Evolutionary conservation across 1,140 invertebrate genomes (phyloP), one percentile per base, ranked within the genome.

Genomic region (Scaptomyza graminum): DNA sequence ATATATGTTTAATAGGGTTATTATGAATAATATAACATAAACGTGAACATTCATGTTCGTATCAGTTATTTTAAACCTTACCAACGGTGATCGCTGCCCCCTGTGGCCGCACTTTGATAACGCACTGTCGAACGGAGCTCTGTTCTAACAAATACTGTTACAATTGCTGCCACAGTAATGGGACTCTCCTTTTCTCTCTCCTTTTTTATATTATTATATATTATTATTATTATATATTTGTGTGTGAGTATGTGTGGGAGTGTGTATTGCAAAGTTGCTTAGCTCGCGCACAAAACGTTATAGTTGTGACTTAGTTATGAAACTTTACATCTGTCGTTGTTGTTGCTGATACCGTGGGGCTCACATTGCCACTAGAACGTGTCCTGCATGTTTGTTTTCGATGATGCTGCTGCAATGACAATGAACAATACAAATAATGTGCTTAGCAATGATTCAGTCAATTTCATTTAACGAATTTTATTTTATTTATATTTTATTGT

Each of bases 401-500:
- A 13, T 3, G 28, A 34, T 2, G 41, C 64, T 2, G 41, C 64
- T 54, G 65, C 65, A 68, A 67, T 46, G 25, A 16, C 5, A 37
- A 9, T 34, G 31, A 16, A 25, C 0, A 39, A 15, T 37, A 43
- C 49, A 16, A 13, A 8, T 34, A 44, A 69, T 51, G 22, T 18
- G 18, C 8, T 47, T 15, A 54, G 8, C 22, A 22, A 31, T 6
- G 50, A 41, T n/a, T 3, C 22, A 25, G 60, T 18, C 5, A 47
- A 62, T 25, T 55, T 50, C 25, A 67, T 61, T 61, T 44, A 39
- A 41, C 25, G 16, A 16, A 22, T 41, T 22, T 22, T n/a, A 34
- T 22, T 56, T 74, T 62, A 62, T 69, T 50, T 52, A 22, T 56
- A 55, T 69, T 74, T 65, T 74, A 65, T 71, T 22, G 18, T 2